phyloP scores from a whole-genome alignment of 1,140 invertebrate genomes.

The Limonius californicus region DNA sequence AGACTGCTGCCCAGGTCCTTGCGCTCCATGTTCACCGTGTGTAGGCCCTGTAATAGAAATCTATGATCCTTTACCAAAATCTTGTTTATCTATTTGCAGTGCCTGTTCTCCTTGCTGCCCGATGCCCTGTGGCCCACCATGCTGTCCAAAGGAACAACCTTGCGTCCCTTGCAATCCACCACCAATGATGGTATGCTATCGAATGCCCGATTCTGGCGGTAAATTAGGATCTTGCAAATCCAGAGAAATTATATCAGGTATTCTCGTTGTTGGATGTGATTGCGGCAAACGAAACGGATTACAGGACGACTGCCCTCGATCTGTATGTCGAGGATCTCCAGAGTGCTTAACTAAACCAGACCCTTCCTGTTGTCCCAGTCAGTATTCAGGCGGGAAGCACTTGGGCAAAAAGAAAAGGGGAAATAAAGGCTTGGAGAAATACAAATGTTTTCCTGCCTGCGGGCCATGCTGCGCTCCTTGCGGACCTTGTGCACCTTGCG shows the following conservation, averaged over 20 bases:
- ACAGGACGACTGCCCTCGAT: slow-evolving; percentile 68
- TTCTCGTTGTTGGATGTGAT: slow-evolving; percentile 65
- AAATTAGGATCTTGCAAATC: slow-evolving; percentile 51
- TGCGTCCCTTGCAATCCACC: slow-evolving; percentile 45
- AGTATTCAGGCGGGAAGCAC: slow-evolving; percentile 35
- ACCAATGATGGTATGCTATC: slow-evolving; percentile 44
- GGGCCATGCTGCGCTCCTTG: slow-evolving; percentile 26
- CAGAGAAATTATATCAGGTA: slow-evolving; percentile 62
- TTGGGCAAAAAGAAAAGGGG: slow-evolving; percentile 21
- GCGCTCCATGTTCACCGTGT: slow-evolving; percentile 24
- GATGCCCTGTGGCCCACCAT: slow-evolving; percentile 33
- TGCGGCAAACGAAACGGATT: slow-evolving; percentile 73
- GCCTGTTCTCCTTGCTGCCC: slow-evolving; percentile 23
- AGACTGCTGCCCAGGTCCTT: slow-evolving; percentile 22
- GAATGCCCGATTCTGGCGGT: slow-evolving; percentile 26
- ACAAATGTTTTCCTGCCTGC: slow-evolving; percentile 42
- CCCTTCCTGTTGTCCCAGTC: slow-evolving; percentile 59
- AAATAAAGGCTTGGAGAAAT: slow-evolving; percentile 35
- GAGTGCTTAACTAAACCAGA: slow-evolving; percentile 63
- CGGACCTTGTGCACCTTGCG: slow-evolving; percentile 23
- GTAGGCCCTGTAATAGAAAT: slow-evolving; percentile 43
- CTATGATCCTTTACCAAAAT: slow-evolving; percentile 43
- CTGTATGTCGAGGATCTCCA: slow-evolving; percentile 63
- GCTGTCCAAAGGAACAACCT: slow-evolving; percentile 37
- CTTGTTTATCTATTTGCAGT: slow-evolving; percentile 41